Conservation (phyloP, 2,888 invertebrate genomes). For the Ephialtes manifestator region DNA sequence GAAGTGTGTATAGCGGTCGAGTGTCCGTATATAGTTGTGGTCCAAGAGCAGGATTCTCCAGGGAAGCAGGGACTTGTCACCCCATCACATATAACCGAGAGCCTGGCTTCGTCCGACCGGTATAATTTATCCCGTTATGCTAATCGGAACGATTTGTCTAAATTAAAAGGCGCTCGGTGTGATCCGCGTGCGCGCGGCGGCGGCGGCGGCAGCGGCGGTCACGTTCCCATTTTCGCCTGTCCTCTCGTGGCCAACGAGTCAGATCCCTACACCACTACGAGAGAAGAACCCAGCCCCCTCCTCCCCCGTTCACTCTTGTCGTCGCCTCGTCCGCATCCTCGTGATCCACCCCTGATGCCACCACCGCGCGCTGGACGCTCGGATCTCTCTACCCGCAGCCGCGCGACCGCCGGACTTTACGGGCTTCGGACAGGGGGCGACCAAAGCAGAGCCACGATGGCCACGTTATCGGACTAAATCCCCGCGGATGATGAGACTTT, state of each 20-base stretch:
- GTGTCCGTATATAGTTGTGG: slow-evolving; percentile 4
- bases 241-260: slow-evolving; percentile 48
- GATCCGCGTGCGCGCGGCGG: slow-evolving; percentile 72
- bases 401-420: slow-evolving; percentile 51
- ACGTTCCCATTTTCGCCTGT: slow-evolving; percentile 74
- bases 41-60: slow-evolving; percentile 36
- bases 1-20: background rate
- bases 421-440: slow-evolving; percentile 41
- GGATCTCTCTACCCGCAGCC: slow-evolving; percentile 27
- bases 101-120: slow-evolving; percentile 79
- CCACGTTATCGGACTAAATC: slow-evolving; percentile 84
- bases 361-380: background rate
- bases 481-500: slow-evolving; percentile 86
- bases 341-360: slow-evolving; percentile 59
- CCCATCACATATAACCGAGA: slow-evolving; percentile 47
- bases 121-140: slow-evolving; percentile 86
- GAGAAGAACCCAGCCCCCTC: slow-evolving; percentile 7
- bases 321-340: slow-evolving; percentile 55
- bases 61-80: slow-evolving; percentile 52
- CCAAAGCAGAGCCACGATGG: slow-evolving; percentile 73
- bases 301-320: slow-evolving; percentile 47
- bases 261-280: slow-evolving; percentile 28
- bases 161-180: slow-evolving; percentile 84
- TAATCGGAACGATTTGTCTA: slow-evolving; percentile 86
- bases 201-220: no score